Base-by-base conservation (phyloP, 2,888 invertebrate genomes). In the Monoplex corrugatus region DNA sequence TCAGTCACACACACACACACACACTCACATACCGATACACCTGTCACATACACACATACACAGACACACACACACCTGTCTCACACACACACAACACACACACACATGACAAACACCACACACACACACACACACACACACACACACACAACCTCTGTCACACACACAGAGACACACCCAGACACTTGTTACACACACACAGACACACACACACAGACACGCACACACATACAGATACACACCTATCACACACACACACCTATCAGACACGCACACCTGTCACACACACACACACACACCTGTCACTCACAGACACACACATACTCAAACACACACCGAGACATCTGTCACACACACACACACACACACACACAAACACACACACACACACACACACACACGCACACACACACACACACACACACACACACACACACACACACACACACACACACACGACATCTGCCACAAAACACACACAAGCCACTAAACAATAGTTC, bases 351-450 rank as follows among this genome's bases (percentile, higher is more conserved):
- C n/a, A n/a, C n/a, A n/a, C 19, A 50, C 50, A 8, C 50, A 50
- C 50, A 50, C 50, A 50, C 19, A 50, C 19, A 50, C 72, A 28
- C 28, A 28, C 72, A 72, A 10, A 72, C 72, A 19, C 72, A 72
- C 72, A 72, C 72, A 72, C 72, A 72, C 72, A 19, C 72, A 72
- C 72, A 28, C 72, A 28, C 72, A 72, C 72, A 6, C 72, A 72
- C 72, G 32, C 72, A 32, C 72, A 28, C 72, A 72, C 72, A 72
- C 72, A 72, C 72, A 72, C 72, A 72, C 72, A 72, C 72, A 10
- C 10, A 72, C 72, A 72, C 72, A 72, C 72, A 72, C 72, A 72
- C 72, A 72, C 72, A 72, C 72, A 72, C 72, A 72, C 72, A 72
- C 32, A 50, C 50, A 50, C 50, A 50, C 50, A 50, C 50, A 50